Base-by-base conservation (phyloP, 2,797 vertebrate genomes). In the Phalanger gymnotis region DNA sequence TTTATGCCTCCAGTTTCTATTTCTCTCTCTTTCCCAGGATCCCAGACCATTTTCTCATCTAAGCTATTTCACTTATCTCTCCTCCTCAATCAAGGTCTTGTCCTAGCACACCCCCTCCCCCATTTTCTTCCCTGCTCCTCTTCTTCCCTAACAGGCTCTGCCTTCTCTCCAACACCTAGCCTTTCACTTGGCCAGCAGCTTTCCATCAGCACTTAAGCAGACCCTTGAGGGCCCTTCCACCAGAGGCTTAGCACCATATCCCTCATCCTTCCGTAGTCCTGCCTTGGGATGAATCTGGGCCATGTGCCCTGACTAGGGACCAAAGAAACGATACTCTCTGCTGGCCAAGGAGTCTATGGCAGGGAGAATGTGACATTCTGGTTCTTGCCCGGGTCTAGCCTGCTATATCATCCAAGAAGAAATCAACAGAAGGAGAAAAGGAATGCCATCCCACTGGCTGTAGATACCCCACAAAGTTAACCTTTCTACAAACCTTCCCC, bases 141-240 rank as follows among this genome's bases (percentile, higher is more conserved):
- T 53, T 91, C 34, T 94, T 40, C 30, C 28, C 93, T 56, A 7
- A 28, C n/a, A 22, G 81, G 16, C 51, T 89, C 81, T 52, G 81
- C 81, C 5, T 34, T 14, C 57, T 92, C 90, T 61, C 53, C 3
- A 55, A 53, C 40, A 89, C 58, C 52, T 47, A 5, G 0, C 53
- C 56, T 47, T 95, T 96, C 54, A 34, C 25, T 57, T 58, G 66
- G 91, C 54, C 87, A 22, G 47, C 34, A 90, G 28, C 94, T 53
- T 56, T 91, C 93, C 90, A 12, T 58, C 51, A 92, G 57, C 28
- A 57, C 94, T 19, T 81, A 81, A 92, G 87, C 93, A 96, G 95
- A 96, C 47, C 92, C 25, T 94, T 52, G 55, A 95, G 61, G 97
- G 95, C 94, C 94, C 92, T 94, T 90, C 53, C 54, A 52, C 93